Evolutionary conservation across 2,113 vertebrate genomes (phyloP), one percentile per base, ranked within the genome.

Genomic region (Seriola rivoliana): DNA sequence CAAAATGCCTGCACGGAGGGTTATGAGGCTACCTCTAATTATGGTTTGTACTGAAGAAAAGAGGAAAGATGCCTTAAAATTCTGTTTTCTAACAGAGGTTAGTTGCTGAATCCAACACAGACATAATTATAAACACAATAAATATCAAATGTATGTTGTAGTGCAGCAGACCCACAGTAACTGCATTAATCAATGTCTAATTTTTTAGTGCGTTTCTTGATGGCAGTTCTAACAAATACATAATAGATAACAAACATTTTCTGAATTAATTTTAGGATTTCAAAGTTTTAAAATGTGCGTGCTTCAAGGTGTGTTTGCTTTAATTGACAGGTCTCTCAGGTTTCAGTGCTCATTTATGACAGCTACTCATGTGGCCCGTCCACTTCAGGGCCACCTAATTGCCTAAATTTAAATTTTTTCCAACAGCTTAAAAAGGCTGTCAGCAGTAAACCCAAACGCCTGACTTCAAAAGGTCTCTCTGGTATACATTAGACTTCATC

Each of bases 371-470:
- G 13, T n/a, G 17, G 40, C 36, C 1, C 2, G 29, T 55, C 80
- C 40, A 32, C 68, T 80, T 63, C 44, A 64, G 46, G 59, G 71
- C 34, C 13, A n/a, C 23, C 17, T 72, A 77, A 69, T 78, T 68
- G 54, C 42, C 50, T 42, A n/a, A 17, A 36, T 65, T 57, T 0
- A 13, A 59, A 59, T 65, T 75, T 70, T 79, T 29, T 60, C 12
- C 42, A 21, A 59, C n/a, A 57, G 68, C 57, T 81, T 42, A 13
- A 75, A 81, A 62, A 46, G 4, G 1, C 57, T 34, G 4, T 25
- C 10, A 34, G 70, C 32, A 21, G 10, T 29, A 77, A 71, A 40
- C 23, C 62, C 7, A 13, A 55, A 40, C 57, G 32, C 38, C 59
- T 68, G 54, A 83, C 71, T 52, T 80, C 19, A 60, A 57, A 50